Evolutionary conservation across 1,140 invertebrate species (phyloP), one percentile per base, ranked within the genome.

Genomic region (Tetramorium alpestre): DNA sequence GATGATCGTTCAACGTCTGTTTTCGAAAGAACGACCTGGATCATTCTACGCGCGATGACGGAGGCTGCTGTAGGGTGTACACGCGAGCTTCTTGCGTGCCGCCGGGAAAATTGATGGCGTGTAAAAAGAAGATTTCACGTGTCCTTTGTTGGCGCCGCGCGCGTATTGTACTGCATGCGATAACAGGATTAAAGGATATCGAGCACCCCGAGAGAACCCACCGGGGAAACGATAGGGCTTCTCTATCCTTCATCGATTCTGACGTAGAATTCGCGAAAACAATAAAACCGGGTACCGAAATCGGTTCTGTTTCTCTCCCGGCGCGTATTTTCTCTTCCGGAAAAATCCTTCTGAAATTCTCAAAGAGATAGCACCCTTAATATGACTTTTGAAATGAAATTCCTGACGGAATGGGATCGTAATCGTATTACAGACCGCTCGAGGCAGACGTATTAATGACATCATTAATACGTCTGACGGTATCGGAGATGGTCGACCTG

Each of bases 1-100:
- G 25, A 78, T 38, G 33, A 85, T 85, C 73, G n/a, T 85, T 65
- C 73, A 78, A 56, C 38, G 60, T 85, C 75, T 78, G 47, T 78
- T 85, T 67, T 38, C 13, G 38, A 78, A 51, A 25, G 22, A 78
- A 51, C 60, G 47, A 25, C 25, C 47, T 7, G 47, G 54, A 62
- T 78, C 82, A 25, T 51, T 60, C 51, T 44, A 47, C 28, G 69
- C 41, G 38, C 22, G 22, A 81, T 81, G 49, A 85, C 70, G 82
- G 28, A 16, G 38, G 16, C 38, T n/a, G 13, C 44, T 8, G 18
- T 47, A 33, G 16, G 13, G 16, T 6, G 51, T 16, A n/a, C 69
- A 70, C 78, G 69, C 41, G 41, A 84, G 22, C 18, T 41, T 49
- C 69, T 73, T 47, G 69, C 69, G 80, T 84, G 80, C 54, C 28